Evolutionary conservation across 1,140 invertebrate genomes (phyloP).

Genomic region (Callitettix versicolor): DNA sequence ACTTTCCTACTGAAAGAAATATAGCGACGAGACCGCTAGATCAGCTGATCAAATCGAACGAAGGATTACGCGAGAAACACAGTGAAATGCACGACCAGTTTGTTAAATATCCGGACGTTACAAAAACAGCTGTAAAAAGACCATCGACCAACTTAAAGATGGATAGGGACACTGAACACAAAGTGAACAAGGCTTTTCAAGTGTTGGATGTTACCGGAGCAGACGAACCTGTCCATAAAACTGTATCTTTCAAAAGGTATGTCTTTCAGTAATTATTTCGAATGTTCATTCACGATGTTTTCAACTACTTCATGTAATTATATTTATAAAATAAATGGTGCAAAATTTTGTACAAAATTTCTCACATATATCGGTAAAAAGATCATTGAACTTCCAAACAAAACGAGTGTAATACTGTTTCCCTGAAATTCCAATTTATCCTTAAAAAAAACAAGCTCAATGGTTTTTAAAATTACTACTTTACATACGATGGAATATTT

Average conservation of each 20-base stretch:
- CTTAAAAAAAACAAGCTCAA: not conserved
- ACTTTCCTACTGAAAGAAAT: conserved; percentile 7
- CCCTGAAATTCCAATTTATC: not conserved
- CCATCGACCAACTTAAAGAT: conserved; percentile 8
- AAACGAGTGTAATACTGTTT: not conserved
- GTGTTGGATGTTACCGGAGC: not conserved
- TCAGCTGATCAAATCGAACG: not conserved
- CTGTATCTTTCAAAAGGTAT: not conserved
- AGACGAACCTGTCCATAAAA: not conserved
- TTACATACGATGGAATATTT: no score
- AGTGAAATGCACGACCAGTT: conserved; percentile 6
- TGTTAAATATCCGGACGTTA: not conserved
- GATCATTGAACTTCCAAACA: not conserved
- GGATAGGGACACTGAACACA: conserved; percentile 2
- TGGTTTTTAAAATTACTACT: no score
- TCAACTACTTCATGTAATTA: no score
- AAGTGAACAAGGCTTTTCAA: not conserved
- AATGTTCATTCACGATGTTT: not conserved
- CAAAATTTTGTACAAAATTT: not conserved
- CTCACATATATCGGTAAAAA: not conserved
- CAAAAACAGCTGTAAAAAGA: not conserved
- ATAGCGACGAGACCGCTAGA: conserved; percentile 1
- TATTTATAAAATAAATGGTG: no score
- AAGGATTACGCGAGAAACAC: not conserved
- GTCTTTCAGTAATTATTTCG: not conserved